phyloP scores from a whole-genome alignment of 2,113 vertebrate genomes.

The Chloropsis hardwickii region DNA sequence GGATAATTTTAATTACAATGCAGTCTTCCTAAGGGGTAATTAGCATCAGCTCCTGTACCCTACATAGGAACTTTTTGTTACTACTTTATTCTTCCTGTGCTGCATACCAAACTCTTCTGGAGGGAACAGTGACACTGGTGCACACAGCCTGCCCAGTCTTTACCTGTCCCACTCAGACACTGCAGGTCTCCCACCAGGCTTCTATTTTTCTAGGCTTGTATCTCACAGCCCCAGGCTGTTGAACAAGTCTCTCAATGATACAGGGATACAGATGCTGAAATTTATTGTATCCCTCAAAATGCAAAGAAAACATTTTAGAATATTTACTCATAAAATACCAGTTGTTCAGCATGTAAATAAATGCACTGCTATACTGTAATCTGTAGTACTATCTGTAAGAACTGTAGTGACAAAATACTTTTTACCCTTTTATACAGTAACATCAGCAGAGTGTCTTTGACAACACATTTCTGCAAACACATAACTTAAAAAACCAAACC shows the following conservation, averaged over 20 bases:
- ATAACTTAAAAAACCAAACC: not conserved
- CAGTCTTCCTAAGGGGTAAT: not conserved
- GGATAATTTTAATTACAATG: not conserved
- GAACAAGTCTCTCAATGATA: not conserved
- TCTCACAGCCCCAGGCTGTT: not conserved
- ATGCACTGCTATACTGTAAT: not conserved
- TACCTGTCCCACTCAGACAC: not conserved
- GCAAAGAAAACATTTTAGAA: not conserved
- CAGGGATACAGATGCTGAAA: not conserved
- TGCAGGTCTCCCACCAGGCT: not conserved
- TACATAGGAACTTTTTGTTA: not conserved
- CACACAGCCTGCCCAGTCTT: not conserved
- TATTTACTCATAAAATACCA: not conserved
- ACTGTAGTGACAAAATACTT: not conserved
- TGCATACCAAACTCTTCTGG: not conserved
- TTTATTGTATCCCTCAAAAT: not conserved
- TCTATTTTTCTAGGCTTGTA: not conserved
- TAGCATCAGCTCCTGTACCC: not conserved
- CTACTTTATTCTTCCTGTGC: not conserved
- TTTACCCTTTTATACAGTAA: not conserved
- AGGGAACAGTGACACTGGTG: not conserved
- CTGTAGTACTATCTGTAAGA: not conserved
- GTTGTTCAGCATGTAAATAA: not conserved
- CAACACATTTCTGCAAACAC: not conserved
- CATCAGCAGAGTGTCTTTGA: not conserved